Evolutionary conservation across 2,888 invertebrate species (phyloP), one percentile per base, ranked within the genome.

Genomic region (Standfussiana lucernea): DNA sequence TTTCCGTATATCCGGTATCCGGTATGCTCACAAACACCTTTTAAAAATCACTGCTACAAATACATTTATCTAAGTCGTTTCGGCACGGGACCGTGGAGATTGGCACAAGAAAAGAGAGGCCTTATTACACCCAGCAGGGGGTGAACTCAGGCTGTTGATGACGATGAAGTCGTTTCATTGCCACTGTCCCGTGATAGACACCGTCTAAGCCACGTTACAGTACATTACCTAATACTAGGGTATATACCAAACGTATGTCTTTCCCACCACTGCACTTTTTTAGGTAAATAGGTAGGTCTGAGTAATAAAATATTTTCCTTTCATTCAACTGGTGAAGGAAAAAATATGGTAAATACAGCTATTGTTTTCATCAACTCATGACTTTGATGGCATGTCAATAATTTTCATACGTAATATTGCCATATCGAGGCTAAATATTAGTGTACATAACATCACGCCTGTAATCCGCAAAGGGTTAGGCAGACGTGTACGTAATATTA

Each of bases 271-370:
- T 59, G 37, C 35, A 35, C 21, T 8, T 42, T 11, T n/a, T 28
- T 50, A 59, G 21, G 35, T 18, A 61, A 24, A 21, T 79, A 64
- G 0, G 24, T 79, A 64, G 0, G 24, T 35, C n/a, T 37, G 11
- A 42, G 15, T 11, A 69, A 75, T 1, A 35, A 40, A 50, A 15
- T n/a, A 47, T 77, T 68, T 68, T 45, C 56, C 67, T 56, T 68
- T 35, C 67, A 56, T 53, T 72, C 28, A 35, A 32, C 42, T 28
- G 3, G 13, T 47, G 1, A 15, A 67, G 62, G 59, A 71, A 75
- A 84, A 66, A 66, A 72, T 32, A 72, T 10, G 80, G 47, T 7
- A 77, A 53, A 28, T 37, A 77, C 47, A 35, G 50, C 32, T 72
- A 24, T 72, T 61, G 35, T 59, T 72, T n/a, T 61, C 42, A 50